Base-by-base conservation (phyloP, 1,140 invertebrate species). In the Drosophila parvula region DNA sequence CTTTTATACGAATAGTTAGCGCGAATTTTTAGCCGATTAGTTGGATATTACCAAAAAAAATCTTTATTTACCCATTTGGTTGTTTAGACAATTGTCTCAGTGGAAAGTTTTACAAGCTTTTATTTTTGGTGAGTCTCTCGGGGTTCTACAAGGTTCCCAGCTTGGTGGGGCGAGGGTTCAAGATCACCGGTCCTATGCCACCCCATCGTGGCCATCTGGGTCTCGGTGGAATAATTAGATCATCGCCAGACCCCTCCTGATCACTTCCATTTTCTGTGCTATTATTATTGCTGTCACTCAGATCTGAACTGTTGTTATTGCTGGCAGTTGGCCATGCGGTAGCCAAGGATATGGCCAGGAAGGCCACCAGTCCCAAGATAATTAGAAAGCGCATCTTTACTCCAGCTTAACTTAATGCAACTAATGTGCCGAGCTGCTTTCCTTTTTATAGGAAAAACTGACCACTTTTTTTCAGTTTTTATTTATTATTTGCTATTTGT, bases 91-190 rank as follows among this genome's bases (percentile, higher is more conserved):
- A 71, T 59, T 71, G 65, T 70, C 44, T 59, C 7, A 43, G 14
- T 59, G 65, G 51, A 71, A 71, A 70, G 51, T 71, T 71, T 67
- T 71, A 71, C 68, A 71, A 41, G 44, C 36, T 38, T 38, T 45
- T 69, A 32, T 27, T 18, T 32, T 0, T 43, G 3, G 53, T 14
- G 16, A 27, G 0, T 50, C n/a, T 30, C 30, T n/a, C 7, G 14
- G 41, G 16, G 3, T 3, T 28, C 12, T n/a, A 14, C 14, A 40
- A 12, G n/a, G 38, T 28, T 16, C 14, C 7, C 10, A 3, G 1
- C 2, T 2, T 34, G 4, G 18, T 32, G 14, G 43, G 59, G 2
- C 5, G 11, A 3, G 61, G 38, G 2, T 0, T 7, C 8, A 48
- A 16, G 4, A 58, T 32, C 10, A 58, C 43, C 0, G 68, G 64